A percentile compares a stretch with the other conserved stretches of the same genome.
Conservation (phyloP, 2,888 invertebrate genomes). For the Tromatobia lineatoria region DNA sequence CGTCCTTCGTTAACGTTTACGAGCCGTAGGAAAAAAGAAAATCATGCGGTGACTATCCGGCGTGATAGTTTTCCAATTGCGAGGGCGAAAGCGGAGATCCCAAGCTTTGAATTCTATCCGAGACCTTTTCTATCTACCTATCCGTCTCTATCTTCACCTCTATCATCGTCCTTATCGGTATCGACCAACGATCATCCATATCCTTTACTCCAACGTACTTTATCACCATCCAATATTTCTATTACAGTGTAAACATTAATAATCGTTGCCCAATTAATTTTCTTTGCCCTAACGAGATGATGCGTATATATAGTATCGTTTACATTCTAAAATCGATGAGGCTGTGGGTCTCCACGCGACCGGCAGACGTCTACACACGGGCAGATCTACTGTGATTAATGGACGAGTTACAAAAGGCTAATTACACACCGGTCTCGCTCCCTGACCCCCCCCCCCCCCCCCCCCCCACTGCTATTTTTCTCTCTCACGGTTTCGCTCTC, state of each 20-base stretch:
- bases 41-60: conserved; percentile 51
- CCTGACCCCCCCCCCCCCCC: conserved; percentile 22
- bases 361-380: conserved; percentile 60
- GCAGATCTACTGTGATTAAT: conserved; percentile 62
- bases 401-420: conserved; percentile 70
- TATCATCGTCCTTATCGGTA: conserved; percentile 16
- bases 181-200: conserved; percentile 6
- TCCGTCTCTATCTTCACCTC: not conserved
- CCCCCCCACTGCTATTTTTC: conserved; percentile 38
- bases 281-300: conserved; percentile 50
- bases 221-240: conserved; percentile 47
- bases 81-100: conserved; percentile 34
- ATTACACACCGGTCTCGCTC: conserved; percentile 63
- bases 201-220: conserved; percentile 20
- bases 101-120: conserved; percentile 53
- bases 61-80: conserved; percentile 58
- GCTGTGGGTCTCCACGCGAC: conserved; percentile 48
- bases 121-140: conserved; percentile 41
- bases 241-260: conserved; percentile 58
- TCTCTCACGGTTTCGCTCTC: conserved; percentile 39
- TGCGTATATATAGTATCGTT: conserved; percentile 27
- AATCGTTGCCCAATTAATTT: conserved; percentile 63
- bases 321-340: conserved; percentile 37
- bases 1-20: conserved; percentile 69
- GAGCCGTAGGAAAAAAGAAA: conserved; percentile 51